These are phyloP conservation scores for Heteronetta atricapilla DNA, from an alignment of 2,113 vertebrate genomes.

Conservation along the genomic window DNA sequence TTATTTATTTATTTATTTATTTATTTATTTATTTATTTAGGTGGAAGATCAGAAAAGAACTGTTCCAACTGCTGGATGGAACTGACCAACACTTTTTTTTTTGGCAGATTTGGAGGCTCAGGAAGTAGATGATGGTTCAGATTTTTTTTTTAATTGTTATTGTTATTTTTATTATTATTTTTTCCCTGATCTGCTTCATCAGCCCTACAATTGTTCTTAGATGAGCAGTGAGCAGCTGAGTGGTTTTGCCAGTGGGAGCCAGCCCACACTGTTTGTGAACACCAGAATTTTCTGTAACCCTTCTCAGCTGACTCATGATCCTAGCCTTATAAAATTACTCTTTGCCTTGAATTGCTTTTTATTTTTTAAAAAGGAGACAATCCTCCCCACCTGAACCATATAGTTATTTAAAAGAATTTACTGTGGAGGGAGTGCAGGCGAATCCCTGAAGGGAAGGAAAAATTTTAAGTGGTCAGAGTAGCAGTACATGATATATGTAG, in stretches of 20 bases:
- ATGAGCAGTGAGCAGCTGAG: not conserved
- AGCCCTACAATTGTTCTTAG: accelerated
- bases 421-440: not conserved
- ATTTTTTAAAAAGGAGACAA: not conserved
- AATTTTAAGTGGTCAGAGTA: not conserved
- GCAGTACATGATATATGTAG: not conserved
- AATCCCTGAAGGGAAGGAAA: not conserved
- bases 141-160: too few relatives aligned
- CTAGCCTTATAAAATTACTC: not conserved
- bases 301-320: not conserved
- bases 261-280: not conserved
- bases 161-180: not conserved
- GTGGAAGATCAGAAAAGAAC: not conserved
- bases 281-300: not conserved
- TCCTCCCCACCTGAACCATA: not conserved
- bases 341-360: not conserved
- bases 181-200: not conserved
- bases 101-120: not conserved
- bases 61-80: not conserved
- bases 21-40: not conserved
- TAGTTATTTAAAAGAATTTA: not conserved
- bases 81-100: not conserved
- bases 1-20: not conserved
- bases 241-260: not conserved
- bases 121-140: not conserved